Percentiles rank a stretch among this genome's conserved stretches.
Evolutionary conservation across 2,797 vertebrate genomes (phyloP).

Genomic region (Cynodonichthys magdalenae): DNA sequence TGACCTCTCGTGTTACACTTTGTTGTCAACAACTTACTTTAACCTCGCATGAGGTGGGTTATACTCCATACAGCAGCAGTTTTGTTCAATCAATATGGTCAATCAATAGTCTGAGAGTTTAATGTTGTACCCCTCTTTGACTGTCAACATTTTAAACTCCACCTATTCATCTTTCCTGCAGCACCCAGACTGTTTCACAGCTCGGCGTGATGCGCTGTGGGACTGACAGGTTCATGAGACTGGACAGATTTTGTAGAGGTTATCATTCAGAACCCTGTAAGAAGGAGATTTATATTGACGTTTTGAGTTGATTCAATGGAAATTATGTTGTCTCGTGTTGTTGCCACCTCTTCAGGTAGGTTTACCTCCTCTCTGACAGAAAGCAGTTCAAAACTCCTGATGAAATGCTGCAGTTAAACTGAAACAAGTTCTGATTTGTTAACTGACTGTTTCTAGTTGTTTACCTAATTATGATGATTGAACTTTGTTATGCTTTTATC

Average conservation of each 20-base stretch:
- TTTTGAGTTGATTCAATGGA: slow-evolving; percentile 52
- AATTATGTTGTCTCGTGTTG: slow-evolving; percentile 31
- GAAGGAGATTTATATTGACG: slow-evolving; percentile 34
- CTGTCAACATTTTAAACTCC: slow-evolving; percentile 65
- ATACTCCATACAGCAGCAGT: slow-evolving; percentile 36
- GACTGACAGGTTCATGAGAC: slow-evolving; percentile 35
- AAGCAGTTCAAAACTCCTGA: not conserved
- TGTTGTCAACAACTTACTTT: slow-evolving; percentile 19
- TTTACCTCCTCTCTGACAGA: slow-evolving; percentile 23
- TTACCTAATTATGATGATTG: not conserved
- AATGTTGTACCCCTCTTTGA: slow-evolving; percentile 45
- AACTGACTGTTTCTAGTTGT: not conserved
- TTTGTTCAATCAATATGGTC: slow-evolving; percentile 46
- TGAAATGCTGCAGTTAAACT: not conserved
- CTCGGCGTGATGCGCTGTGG: slow-evolving; percentile 37
- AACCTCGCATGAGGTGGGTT: slow-evolving; percentile 30
- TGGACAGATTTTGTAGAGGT: slow-evolving; percentile 31
- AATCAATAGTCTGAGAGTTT: slow-evolving; percentile 60
- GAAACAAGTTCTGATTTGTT: not conserved
- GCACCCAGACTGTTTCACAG: slow-evolving; percentile 33
- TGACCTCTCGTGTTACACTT: slow-evolving; percentile 6
- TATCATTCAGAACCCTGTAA: slow-evolving; percentile 22
- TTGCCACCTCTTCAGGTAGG: slow-evolving; percentile 69
- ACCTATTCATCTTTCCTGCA: slow-evolving; percentile 62
- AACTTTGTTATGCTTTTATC: not conserved